These are phyloP conservation scores for Uropsilus gracilis DNA, from an alignment of 2,113 vertebrate species.

Conservation along the genomic window DNA sequence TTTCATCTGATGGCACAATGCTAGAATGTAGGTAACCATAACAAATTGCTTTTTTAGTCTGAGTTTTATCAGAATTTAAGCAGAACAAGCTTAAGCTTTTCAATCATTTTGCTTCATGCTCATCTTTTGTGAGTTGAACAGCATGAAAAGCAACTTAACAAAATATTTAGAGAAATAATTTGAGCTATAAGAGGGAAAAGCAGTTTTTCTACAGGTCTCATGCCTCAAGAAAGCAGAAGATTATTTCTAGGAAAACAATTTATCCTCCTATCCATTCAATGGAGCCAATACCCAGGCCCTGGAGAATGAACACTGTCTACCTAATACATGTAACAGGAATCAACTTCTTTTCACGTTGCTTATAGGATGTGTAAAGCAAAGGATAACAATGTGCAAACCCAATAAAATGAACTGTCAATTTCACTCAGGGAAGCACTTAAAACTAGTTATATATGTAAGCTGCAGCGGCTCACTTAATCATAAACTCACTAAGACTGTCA, in stretches of 20 bases:
- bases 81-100: not conserved
- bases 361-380: conserved; percentile 41
- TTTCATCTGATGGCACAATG: not conserved
- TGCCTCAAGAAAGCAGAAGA: not conserved
- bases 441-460: conserved; percentile 75
- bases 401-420: conserved; percentile 69
- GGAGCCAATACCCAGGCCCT: not conserved
- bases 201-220: not conserved
- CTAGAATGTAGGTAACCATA: too few species aligned
- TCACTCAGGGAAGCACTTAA: conserved; percentile 74
- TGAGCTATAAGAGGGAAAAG: rapidly evolving
- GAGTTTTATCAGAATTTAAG: too few species aligned
- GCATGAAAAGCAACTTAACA: not conserved
- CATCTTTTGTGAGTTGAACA: not conserved
- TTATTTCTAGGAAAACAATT: not conserved
- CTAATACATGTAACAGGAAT: conserved; percentile 30
- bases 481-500: conserved; percentile 76
- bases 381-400: conserved; percentile 52
- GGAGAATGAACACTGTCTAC: conserved; percentile 1
- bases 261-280: not conserved
- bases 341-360: not conserved
- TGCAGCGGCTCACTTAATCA: conserved; percentile 75
- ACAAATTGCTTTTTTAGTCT: too few species aligned
- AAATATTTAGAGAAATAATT: not conserved
- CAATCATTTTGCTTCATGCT: not conserved